A percentile compares a stretch with the other conserved stretches of the same genome.
Evolutionary conservation across 2,888 invertebrate genomes (phyloP).

Genomic region (Vandiemenella viatica): DNA sequence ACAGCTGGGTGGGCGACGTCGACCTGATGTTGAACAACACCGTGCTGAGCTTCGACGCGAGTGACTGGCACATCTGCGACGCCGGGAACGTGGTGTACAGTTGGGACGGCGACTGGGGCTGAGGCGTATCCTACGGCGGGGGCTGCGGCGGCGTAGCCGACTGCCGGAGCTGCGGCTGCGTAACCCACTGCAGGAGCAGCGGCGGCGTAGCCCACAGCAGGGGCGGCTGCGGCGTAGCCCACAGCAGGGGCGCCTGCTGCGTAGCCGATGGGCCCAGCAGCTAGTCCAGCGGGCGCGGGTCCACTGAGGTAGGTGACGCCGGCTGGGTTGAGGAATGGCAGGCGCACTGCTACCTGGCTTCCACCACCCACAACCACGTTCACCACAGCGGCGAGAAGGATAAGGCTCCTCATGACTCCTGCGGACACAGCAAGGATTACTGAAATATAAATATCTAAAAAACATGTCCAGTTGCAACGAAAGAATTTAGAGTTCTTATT

Average conservation of each 20-base stretch:
- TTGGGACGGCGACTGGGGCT: conserved; percentile 17
- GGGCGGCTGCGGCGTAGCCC: conserved; percentile 5
- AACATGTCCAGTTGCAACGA: too few species aligned
- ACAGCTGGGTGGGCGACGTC: conserved; percentile 42
- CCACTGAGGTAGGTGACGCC: conserved; percentile 34
- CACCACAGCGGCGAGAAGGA: conserved; percentile 24
- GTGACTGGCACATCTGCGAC: conserved; percentile 33
- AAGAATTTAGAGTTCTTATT: too few species aligned
- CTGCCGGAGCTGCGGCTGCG: conserved; percentile 9
- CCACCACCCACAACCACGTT: conserved; percentile 21
- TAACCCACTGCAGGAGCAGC: conserved; percentile 34
- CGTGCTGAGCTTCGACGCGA: conserved; percentile 34
- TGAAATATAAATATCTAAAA: too few species aligned
- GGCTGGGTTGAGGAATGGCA: conserved; percentile 36
- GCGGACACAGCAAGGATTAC: background rate
- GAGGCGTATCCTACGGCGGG: conserved; percentile 11
- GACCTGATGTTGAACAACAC: conserved; percentile 36
- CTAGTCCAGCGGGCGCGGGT: conserved; percentile 22
- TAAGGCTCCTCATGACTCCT: conserved; percentile 24
- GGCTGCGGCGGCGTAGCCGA: conserved; percentile 8
- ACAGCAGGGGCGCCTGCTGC: conserved; percentile 28
- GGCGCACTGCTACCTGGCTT: conserved; percentile 26
- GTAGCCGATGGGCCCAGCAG: conserved; percentile 22
- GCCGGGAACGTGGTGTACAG: conserved; percentile 25
- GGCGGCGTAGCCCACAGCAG: conserved; percentile 33